A percentile compares a stretch with the other conserved stretches of the same genome.
These are phyloP conservation scores for Deladenus siricidicola DNA, from an alignment of 2,888 invertebrate genomes.

Conservation along the genomic window DNA sequence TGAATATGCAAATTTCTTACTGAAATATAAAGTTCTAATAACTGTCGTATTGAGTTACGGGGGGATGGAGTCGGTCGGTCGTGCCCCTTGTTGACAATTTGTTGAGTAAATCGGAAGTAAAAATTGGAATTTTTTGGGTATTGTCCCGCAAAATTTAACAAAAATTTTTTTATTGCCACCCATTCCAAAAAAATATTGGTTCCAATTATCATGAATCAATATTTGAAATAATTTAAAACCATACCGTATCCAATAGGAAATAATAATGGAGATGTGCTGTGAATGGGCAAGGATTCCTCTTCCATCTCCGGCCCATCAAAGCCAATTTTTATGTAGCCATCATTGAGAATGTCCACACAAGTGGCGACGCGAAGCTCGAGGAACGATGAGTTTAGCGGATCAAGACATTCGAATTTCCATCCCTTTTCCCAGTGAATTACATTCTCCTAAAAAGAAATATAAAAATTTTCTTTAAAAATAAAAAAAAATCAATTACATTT, in stretches of 20 bases:
- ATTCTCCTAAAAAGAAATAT: neutral
- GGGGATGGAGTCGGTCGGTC: no score
- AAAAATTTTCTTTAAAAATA: neutral
- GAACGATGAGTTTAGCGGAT: constrained; percentile 84
- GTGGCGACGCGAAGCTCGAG: constrained; percentile 77
- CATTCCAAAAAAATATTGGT: no score
- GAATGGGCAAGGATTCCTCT: constrained; percentile 84
- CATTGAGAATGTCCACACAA: constrained; percentile 70
- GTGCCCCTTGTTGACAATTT: no score
- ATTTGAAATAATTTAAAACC: no score
- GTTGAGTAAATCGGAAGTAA: neutral
- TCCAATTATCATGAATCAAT: no score
- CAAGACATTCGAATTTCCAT: constrained; percentile 82
- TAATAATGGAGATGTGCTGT: constrained; percentile 83
- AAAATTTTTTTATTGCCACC: neutral
- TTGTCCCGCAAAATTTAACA: neutral
- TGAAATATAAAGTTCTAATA: no score
- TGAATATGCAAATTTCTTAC: no score
- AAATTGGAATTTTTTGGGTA: no score
- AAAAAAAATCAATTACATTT: neutral
- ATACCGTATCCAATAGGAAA: constrained; percentile 86
- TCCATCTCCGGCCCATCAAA: constrained; percentile 70
- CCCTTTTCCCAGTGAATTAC: constrained; percentile 1
- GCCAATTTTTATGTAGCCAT: constrained; percentile 88
- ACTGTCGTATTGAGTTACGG: no score